These are phyloP conservation scores for Camponotus vicinus DNA, from an alignment of 1,140 invertebrate genomes.

Conservation along the genomic window DNA sequence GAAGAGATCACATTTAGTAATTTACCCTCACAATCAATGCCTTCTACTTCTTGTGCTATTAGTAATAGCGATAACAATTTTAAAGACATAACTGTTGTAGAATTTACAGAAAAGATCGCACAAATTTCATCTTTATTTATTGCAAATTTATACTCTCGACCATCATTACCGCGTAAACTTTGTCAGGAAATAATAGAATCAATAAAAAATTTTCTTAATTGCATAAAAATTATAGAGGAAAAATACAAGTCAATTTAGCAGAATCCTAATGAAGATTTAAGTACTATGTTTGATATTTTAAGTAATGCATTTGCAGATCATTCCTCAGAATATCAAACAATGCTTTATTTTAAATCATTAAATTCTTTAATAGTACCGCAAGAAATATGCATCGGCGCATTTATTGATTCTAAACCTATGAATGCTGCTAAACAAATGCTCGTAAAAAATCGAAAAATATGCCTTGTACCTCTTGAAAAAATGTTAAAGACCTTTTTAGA, in stretches of 20 bases:
- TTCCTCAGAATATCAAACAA: constrained; percentile 12
- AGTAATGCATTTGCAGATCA: not conserved
- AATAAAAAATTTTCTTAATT: not conserved
- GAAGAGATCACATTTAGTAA: not conserved
- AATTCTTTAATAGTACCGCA: constrained; percentile 2
- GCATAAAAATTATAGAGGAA: not conserved
- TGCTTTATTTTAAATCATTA: constrained; percentile 14
- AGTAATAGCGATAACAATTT: not conserved
- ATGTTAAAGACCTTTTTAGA: constrained; percentile 9
- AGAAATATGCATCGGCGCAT: constrained; percentile 6
- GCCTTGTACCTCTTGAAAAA: not conserved
- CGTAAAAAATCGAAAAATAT: constrained; percentile 17
- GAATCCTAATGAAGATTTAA: constrained; percentile 10
- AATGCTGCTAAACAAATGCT: not conserved
- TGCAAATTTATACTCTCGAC: constrained; percentile 10
- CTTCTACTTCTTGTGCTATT: not conserved
- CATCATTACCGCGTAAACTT: not conserved
- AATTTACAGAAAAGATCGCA: constrained; percentile 10
- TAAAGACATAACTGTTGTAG: not conserved
- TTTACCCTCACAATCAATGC: not conserved
- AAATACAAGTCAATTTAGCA: not conserved
- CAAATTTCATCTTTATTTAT: constrained; percentile 3
- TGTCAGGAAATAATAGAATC: constrained; percentile 18
- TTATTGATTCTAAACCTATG: not conserved
- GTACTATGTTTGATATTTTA: constrained; percentile 1